These are phyloP conservation scores for Lithophane semibrunnea DNA, from an alignment of 2,888 invertebrate genomes.

Conservation along the genomic window DNA sequence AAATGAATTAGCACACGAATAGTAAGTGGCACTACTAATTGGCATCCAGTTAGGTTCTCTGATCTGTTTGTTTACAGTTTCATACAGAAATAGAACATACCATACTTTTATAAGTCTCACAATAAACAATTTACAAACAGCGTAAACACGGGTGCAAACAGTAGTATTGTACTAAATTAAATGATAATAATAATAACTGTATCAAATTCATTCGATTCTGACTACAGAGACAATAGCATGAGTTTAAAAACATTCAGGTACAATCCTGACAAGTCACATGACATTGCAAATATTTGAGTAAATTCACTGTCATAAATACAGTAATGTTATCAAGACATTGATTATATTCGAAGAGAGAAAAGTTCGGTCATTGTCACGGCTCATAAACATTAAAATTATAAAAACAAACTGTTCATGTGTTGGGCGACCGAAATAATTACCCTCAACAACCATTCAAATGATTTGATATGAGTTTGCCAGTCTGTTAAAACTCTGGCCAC, in stretches of 20 bases:
- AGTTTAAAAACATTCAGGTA: slow-evolving; percentile 29
- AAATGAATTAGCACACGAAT: neutral
- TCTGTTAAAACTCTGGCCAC: neutral
- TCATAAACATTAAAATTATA: too few species aligned
- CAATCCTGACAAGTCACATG: neutral
- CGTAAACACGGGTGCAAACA: neutral
- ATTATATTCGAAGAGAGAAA: neutral
- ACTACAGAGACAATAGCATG: slow-evolving; percentile 12
- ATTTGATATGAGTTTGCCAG: neutral
- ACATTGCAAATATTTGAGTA: slow-evolving; percentile 25
- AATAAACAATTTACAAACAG: slow-evolving; percentile 4
- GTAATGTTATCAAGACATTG: neutral
- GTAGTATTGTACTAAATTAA: slow-evolving; percentile 16
- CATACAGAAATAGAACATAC: neutral
- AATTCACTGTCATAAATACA: neutral
- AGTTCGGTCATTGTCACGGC: neutral
- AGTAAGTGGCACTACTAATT: neutral
- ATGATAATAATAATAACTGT: slow-evolving; percentile 21
- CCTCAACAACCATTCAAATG: neutral
- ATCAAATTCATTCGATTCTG: slow-evolving; percentile 1
- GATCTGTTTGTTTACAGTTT: neutral
- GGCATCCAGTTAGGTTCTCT: neutral
- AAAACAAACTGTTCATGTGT: neutral
- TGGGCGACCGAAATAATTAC: neutral
- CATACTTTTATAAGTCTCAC: neutral